A percentile compares a stretch with the other conserved stretches of the same genome.
Evolutionary conservation across 2,797 vertebrate species (phyloP).

Genomic region (Pempheris klunzingeri): DNA sequence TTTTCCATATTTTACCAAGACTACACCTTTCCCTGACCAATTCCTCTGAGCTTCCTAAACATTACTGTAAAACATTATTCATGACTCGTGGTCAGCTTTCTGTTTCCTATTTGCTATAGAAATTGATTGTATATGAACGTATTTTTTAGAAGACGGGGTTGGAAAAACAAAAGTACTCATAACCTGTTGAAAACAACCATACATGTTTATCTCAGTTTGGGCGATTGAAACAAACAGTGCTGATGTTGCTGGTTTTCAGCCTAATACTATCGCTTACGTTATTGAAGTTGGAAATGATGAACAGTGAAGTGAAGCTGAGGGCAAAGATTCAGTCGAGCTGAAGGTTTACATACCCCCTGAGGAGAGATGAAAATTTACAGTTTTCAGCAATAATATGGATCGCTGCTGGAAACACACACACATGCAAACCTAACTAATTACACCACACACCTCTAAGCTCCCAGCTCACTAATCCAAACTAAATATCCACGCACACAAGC

Average conservation of each 20-base stretch:
- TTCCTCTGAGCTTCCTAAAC: not conserved
- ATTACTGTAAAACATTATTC: not conserved
- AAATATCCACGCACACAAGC: constrained; percentile 13
- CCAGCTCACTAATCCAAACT: constrained; percentile 11
- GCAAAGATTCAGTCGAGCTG: constrained; percentile 1
- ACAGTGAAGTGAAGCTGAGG: constrained; percentile 7
- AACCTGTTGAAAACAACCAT: not conserved
- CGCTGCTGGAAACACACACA: constrained; percentile 21
- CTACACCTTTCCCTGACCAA: not conserved
- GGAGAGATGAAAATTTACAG: constrained; percentile 34
- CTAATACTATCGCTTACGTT: constrained; percentile 4
- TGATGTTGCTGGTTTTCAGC: constrained; percentile 11
- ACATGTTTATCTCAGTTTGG: not conserved
- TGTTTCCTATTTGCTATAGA: not conserved
- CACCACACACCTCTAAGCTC: constrained; percentile 47
- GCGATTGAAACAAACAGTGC: not conserved
- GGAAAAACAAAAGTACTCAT: not conserved
- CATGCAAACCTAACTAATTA: constrained; percentile 16
- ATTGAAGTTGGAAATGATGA: not conserved
- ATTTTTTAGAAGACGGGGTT: not conserved
- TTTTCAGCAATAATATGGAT: constrained; percentile 46
- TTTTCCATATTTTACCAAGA: no score
- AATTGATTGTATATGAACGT: not conserved
- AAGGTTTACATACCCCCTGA: constrained; percentile 14
- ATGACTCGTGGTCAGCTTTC: no score